A percentile compares a stretch with the other conserved stretches of the same genome.
Conservation (phyloP, 2,888 invertebrate species). For the Argyresthia goedartella region DNA sequence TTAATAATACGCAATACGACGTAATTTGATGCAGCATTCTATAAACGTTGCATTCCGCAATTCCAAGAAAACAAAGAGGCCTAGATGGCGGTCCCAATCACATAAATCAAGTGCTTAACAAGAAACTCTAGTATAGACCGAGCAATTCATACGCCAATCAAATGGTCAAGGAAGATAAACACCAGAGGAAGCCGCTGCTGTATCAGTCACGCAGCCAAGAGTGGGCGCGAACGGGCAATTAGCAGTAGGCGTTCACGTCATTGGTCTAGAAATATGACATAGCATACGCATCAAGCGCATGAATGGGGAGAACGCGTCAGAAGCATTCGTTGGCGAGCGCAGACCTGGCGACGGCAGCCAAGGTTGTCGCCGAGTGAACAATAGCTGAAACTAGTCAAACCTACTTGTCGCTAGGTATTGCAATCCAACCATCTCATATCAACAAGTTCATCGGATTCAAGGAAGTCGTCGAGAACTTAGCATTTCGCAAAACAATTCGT, state of each 20-base stretch:
- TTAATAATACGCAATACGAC: neutral
- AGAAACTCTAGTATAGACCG: neutral
- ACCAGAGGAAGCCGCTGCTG: constrained; percentile 28
- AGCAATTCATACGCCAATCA: constrained; percentile 2
- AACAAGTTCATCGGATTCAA: neutral
- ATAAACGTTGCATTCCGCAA: neutral
- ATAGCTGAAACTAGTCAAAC: neutral
- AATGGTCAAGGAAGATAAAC: constrained; percentile 28
- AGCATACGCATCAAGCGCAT: constrained; percentile 25
- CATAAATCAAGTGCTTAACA: constrained; percentile 17
- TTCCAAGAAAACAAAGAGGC: constrained; percentile 18
- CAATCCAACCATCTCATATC: no score
- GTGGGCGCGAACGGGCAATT: constrained; percentile 48
- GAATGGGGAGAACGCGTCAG: constrained; percentile 31
- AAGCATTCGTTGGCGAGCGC: constrained; percentile 24
- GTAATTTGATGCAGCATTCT: neutral
- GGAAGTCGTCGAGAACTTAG: neutral
- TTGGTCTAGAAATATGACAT: constrained; percentile 36
- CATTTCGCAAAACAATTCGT: neutral
- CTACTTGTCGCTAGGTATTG: no score
- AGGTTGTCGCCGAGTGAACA: neutral
- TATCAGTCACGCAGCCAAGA: constrained; percentile 31
- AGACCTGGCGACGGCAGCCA: constrained; percentile 25
- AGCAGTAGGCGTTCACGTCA: constrained; percentile 35
- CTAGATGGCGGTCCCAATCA: constrained; percentile 15